Conservation (phyloP, 2,797 vertebrate genomes). For the Micropoecilia bifurca region DNA sequence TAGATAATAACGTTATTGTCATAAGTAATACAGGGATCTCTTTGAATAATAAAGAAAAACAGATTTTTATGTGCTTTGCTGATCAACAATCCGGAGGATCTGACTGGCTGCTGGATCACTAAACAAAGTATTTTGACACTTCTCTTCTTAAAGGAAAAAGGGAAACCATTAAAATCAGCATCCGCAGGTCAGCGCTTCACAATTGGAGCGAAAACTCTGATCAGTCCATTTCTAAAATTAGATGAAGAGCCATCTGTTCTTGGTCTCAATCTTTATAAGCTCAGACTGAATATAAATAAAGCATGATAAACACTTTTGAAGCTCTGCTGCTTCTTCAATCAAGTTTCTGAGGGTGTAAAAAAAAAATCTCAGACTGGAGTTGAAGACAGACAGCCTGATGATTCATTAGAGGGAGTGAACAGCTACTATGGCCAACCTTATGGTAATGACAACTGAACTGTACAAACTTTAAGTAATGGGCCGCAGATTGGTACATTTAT, state of each 20-base stretch:
- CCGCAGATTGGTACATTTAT: constrained; percentile 41
- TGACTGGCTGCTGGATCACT: neutral
- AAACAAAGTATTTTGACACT: neutral
- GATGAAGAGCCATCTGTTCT: constrained; percentile 34
- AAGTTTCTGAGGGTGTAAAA: constrained; percentile 26
- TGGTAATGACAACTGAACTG: constrained; percentile 38
- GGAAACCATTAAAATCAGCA: neutral
- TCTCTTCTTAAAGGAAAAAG: neutral
- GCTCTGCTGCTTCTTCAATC: constrained; percentile 47
- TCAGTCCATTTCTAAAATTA: constrained; percentile 8
- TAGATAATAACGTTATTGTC: neutral
- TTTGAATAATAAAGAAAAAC: neutral
- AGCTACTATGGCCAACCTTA: constrained; percentile 15
- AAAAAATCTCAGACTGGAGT: constrained; percentile 11
- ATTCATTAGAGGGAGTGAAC: neutral
- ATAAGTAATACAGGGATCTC: neutral
- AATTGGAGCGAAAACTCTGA: neutral
- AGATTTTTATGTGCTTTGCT: neutral
- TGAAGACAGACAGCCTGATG: constrained; percentile 1
- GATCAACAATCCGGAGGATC: neutral
- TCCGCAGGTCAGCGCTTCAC: neutral
- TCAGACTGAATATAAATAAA: constrained; percentile 50
- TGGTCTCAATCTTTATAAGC: constrained; percentile 36
- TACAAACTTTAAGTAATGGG: constrained; percentile 38
- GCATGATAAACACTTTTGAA: constrained; percentile 25